phyloP scores from a whole-genome alignment of 2,888 invertebrate species.

The Arge pagana region DNA sequence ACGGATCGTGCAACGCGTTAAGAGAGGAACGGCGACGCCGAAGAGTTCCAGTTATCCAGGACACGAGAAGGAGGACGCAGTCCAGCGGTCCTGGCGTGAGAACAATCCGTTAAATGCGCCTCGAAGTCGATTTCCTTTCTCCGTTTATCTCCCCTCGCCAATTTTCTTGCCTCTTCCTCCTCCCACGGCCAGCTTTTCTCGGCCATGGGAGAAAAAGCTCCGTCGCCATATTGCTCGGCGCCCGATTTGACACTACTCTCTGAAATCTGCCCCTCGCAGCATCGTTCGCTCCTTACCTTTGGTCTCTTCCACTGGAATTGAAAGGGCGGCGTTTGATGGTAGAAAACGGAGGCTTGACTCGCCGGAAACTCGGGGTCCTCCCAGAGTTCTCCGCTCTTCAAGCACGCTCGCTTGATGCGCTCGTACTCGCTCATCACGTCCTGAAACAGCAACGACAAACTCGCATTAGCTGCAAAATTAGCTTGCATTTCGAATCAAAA shows the following conservation, averaged over 20 bases:
- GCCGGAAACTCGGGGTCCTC: constrained; percentile 93
- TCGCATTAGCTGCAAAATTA: too few relatives aligned
- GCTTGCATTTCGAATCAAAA: too few relatives aligned
- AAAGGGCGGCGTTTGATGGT: constrained; percentile 93
- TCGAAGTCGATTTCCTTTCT: constrained; percentile 29
- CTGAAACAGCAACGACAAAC: too few relatives aligned
- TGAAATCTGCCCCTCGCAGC: too few relatives aligned
- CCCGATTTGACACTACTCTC: neutral
- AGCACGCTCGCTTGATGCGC: constrained; percentile 78
- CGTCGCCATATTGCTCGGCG: too few relatives aligned
- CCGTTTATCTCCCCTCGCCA: constrained; percentile 16
- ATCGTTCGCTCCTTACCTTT: constrained; percentile 66
- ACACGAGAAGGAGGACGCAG: too few relatives aligned
- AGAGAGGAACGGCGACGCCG: too few relatives aligned
- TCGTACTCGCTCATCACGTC: constrained; percentile 80
- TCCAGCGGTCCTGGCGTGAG: too few relatives aligned
- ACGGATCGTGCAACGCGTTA: too few relatives aligned
- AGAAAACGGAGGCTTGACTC: constrained; percentile 86
- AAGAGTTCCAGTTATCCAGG: neutral
- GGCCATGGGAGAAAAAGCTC: too few relatives aligned
- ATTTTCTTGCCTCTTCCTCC: constrained; percentile 7
- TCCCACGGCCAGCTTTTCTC: too few relatives aligned
- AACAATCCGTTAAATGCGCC: constrained; percentile 24
- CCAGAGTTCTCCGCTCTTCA: constrained; percentile 80
- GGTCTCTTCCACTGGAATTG: constrained; percentile 90